Conservation (phyloP, 2,888 invertebrate genomes). For the Seladonia tumulorum region DNA sequence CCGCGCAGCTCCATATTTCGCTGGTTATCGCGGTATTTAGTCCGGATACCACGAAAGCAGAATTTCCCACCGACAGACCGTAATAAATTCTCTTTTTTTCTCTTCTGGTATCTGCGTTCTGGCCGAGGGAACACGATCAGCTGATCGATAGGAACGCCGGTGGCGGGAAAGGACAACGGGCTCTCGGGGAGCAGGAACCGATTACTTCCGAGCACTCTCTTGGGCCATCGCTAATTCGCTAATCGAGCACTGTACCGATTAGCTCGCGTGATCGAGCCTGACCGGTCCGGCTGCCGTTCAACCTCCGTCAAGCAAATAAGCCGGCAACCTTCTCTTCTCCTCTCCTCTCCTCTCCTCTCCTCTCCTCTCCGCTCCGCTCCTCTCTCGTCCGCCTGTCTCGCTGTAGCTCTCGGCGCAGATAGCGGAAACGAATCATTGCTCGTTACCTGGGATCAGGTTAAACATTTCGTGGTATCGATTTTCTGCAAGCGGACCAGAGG, state of each 20-base stretch:
- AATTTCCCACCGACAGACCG: not conserved
- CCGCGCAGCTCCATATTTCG: not conserved
- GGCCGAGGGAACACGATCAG: slow-evolving; percentile 50
- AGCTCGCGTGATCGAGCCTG: slow-evolving; percentile 46
- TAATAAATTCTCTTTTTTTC: slow-evolving; percentile 53
- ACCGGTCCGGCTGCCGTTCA: not conserved
- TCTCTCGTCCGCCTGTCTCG: not conserved
- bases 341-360: not conserved
- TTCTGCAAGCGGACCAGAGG: accelerated
- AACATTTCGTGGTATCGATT: slow-evolving; percentile 10
- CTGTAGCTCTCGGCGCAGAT: not conserved
- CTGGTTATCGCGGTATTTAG: slow-evolving; percentile 25
- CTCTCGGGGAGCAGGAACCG: slow-evolving; percentile 36
- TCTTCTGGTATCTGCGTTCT: slow-evolving; percentile 48
- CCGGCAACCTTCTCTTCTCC: too few relatives aligned
- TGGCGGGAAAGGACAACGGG: slow-evolving; percentile 5
- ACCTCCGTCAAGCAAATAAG: slow-evolving; percentile 27
- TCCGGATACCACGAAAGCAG: slow-evolving; percentile 12
- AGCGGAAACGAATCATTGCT: slow-evolving; percentile 8
- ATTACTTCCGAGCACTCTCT: slow-evolving; percentile 56
- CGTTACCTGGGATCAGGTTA: slow-evolving; percentile 26
- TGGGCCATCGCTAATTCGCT: slow-evolving; percentile 57
- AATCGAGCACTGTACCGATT: slow-evolving; percentile 62
- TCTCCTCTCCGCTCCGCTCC: not conserved
- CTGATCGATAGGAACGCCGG: slow-evolving; percentile 54